Conservation (phyloP, 64 coral and sea anemone species). For the Pocillopora damicornis region DNA sequence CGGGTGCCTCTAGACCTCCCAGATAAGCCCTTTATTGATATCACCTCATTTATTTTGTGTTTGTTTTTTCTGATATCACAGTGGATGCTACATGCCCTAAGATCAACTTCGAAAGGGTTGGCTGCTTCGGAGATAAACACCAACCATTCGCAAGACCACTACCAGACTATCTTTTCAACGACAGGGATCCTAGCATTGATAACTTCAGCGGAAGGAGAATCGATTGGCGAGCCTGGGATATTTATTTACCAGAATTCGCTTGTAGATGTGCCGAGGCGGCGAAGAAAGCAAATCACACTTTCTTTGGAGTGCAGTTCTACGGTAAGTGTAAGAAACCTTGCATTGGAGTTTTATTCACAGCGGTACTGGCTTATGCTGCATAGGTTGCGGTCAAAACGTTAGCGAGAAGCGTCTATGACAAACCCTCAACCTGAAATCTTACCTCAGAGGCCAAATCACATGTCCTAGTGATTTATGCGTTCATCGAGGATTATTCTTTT, state of each 20-base stretch:
- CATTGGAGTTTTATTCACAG: not conserved
- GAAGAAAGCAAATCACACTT: constrained; percentile 5
- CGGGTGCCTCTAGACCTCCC: too few relatives aligned
- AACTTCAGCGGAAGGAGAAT: constrained; percentile 47
- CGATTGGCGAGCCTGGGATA: constrained; percentile 65
- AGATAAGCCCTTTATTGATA: too few relatives aligned
- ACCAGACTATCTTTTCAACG: constrained; percentile 63
- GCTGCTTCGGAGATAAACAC: constrained; percentile 33
- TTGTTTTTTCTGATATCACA: not conserved
- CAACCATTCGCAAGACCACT: constrained; percentile 10
- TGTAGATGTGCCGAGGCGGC: constrained; percentile 67
- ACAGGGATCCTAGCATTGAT: constrained; percentile 13
- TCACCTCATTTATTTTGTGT: not conserved
- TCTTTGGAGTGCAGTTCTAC: constrained; percentile 55
- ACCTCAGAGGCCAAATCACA: too few relatives aligned
- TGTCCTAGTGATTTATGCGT: too few relatives aligned
- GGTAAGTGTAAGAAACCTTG: constrained; percentile 37
- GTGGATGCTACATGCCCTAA: constrained; percentile 20
- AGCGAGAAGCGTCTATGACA: too few relatives aligned
- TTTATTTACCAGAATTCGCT: constrained; percentile 41
- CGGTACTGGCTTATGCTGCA: not conserved
- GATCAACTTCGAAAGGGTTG: constrained; percentile 32
- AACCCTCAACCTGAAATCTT: too few relatives aligned
- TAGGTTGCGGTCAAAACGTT: too few relatives aligned
- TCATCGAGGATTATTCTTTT: too few relatives aligned